Conservation (phyloP, 1,140 invertebrate genomes). For the Drosophila miranda region DNA sequence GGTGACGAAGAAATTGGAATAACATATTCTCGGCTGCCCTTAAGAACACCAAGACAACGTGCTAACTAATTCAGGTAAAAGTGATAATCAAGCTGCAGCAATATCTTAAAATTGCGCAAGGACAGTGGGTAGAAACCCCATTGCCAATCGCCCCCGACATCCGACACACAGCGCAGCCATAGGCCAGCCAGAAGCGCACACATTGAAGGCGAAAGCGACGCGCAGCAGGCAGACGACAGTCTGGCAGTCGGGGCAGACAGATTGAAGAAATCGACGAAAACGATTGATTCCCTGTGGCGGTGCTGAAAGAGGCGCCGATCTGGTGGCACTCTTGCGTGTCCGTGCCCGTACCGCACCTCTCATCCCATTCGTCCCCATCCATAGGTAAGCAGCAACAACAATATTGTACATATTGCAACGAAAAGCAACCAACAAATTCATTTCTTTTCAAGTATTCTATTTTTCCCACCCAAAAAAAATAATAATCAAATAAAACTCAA, state of each 20-base stretch:
- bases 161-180: too few relatives aligned
- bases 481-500: constrained; percentile 32
- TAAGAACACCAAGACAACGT: too few relatives aligned
- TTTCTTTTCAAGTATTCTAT: constrained; percentile 81
- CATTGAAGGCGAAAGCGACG: constrained; percentile 5
- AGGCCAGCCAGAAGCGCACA: neutral
- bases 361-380: constrained; percentile 19
- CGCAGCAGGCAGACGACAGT: neutral
- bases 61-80: too few relatives aligned
- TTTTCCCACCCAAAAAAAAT: constrained; percentile 75
- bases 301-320: constrained; percentile 20
- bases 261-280: constrained; percentile 29
- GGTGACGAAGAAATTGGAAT: too few relatives aligned
- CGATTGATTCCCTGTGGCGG: constrained; percentile 6
- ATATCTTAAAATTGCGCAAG: neutral
- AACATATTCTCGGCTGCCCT: too few relatives aligned
- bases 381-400: constrained; percentile 68
- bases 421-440: constrained; percentile 66
- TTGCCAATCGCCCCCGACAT: too few relatives aligned
- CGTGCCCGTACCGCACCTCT: neutral
- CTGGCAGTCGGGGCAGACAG: neutral
- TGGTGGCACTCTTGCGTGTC: constrained; percentile 1
- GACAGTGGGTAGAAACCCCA: neutral
- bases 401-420: constrained; percentile 51
- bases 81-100: too few relatives aligned